Conservation (phyloP, 2,113 vertebrate genomes). For the Burhinus bistriatus region DNA sequence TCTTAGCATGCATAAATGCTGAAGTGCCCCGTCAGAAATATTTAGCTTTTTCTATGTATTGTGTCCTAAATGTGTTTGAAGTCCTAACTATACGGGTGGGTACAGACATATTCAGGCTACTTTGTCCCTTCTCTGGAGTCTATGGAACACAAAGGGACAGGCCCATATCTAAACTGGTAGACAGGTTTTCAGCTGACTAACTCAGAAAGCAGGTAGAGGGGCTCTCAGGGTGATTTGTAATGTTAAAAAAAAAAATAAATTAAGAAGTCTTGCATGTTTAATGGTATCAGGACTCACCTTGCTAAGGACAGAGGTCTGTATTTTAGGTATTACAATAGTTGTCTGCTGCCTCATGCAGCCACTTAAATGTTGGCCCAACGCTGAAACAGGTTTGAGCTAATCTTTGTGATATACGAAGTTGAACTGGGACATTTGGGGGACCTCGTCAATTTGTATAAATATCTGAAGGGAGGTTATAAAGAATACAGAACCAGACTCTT, state of each 20-base stretch:
- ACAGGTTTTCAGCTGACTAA: not conserved
- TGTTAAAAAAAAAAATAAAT: not conserved
- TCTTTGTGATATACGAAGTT: not conserved
- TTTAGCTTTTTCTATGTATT: not conserved
- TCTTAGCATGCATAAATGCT: not conserved
- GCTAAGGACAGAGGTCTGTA: not conserved
- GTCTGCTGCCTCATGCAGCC: not conserved
- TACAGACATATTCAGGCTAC: not conserved
- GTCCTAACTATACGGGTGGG: not conserved
- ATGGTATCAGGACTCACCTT: not conserved
- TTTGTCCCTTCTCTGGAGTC: not conserved
- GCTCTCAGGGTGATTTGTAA: not conserved
- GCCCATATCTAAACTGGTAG: accelerated
- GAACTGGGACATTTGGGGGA: not conserved
- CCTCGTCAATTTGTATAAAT: not conserved
- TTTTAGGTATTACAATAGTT: not conserved
- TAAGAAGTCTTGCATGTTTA: not conserved
- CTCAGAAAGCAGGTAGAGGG: not conserved
- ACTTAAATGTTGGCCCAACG: accelerated
- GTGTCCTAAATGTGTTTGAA: not conserved
- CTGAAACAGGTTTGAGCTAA: not conserved
- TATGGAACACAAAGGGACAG: not conserved
- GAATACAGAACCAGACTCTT: not conserved
- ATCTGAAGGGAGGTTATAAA: not conserved
- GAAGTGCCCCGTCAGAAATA: not conserved